Base-by-base conservation (phyloP, 2,888 invertebrate genomes). In the Drosophila peninsularis region DNA sequence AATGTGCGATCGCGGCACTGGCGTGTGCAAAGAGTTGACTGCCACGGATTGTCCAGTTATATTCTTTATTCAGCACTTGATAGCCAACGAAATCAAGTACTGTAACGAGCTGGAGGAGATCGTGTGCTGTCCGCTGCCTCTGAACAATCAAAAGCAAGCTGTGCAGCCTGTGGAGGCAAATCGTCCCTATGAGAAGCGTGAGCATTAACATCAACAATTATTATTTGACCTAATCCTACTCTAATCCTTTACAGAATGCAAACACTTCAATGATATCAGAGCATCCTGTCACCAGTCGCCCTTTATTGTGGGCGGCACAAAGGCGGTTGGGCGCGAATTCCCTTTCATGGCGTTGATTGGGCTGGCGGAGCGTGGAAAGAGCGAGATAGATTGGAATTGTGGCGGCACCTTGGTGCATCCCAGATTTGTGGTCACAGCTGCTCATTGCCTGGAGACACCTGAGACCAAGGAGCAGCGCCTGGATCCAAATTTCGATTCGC, bases 321-420 rank as follows among this genome's bases (percentile, higher is more conserved):
- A 84, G 49, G 92, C 91, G 0, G 58, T 61, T 36, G 69, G 81
- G 0, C 65, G 69, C n/a, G 92, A 91, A 56, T 91, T 91, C 66
- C 91, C 91, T 0, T 92, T 92, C 30, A 91, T 91, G 90, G 92
- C 90, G 6, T 45, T 90, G 5, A 60, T 90, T 39, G 91, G 90
- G 6, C 69, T 63, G 2, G 56, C 44, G 17, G 58, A 62, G n/a
- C 34, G 27, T 2, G 47, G 34, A 17, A 56, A 47, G 3, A 41
- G 75, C 0, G 63, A 71, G 9, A 71, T 75, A 1, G 45, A 44
- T 0, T 94, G 93, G 93, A 65, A 72, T 9, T 95, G 95, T 79
- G 95, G 94, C 1, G 95, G 95, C 0, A 93, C 94, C 1, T 86
- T 95, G 36, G 93, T 95, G 32, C 94, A 94, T 55, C 92, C 93